Conservation (phyloP, 2,797 vertebrate genomes). For the Carduelis carduelis region DNA sequence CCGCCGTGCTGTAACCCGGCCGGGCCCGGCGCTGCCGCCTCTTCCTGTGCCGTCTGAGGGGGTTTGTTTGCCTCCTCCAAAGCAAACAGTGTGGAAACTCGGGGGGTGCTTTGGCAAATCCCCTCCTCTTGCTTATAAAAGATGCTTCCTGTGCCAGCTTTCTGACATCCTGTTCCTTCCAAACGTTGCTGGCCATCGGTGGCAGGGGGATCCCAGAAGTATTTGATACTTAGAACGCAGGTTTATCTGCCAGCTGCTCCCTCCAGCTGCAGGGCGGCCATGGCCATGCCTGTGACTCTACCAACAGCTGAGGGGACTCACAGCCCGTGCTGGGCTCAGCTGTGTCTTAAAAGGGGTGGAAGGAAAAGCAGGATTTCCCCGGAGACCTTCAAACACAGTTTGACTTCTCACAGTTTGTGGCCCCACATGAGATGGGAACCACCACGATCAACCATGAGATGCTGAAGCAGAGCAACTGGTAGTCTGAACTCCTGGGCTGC, state of each 20-base stretch:
- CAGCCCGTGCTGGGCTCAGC: background rate
- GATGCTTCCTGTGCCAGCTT: background rate
- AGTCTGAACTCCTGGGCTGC: background rate
- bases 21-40: background rate
- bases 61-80: background rate
- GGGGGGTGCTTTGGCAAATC: background rate
- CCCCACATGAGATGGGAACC: background rate
- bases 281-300: fast-evolving
- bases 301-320: fast-evolving
- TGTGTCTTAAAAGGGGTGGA: background rate
- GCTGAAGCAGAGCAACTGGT: background rate
- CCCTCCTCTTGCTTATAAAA: background rate
- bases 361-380: background rate
- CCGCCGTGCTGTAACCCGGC: fast-evolving
- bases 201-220: background rate
- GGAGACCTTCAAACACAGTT: background rate
- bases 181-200: background rate
- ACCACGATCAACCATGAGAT: background rate
- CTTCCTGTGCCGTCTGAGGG: background rate
- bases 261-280: background rate
- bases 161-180: background rate
- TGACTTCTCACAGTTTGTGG: background rate
- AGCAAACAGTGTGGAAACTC: background rate
- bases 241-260: background rate
- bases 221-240: fast-evolving